Percentiles rank a stretch among this genome's conserved stretches.
These are phyloP conservation scores for Panthera tigris DNA, from an alignment of 2,113 vertebrate species.

Conservation along the genomic window DNA sequence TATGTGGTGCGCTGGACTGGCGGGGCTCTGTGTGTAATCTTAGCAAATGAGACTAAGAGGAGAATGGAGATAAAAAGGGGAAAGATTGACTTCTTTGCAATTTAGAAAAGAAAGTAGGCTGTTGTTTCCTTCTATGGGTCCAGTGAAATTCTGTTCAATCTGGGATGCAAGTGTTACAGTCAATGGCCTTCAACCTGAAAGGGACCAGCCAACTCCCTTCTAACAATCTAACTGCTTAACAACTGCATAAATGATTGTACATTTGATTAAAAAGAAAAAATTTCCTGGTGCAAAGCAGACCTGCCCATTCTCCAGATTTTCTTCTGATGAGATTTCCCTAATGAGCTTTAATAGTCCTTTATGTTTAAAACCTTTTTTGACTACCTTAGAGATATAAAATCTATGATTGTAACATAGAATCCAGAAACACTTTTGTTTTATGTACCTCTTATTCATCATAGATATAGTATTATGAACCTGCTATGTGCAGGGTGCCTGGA, in stretches of 20 bases:
- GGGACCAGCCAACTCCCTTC: not conserved
- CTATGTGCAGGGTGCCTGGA: no score
- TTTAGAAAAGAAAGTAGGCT: conserved; percentile 33
- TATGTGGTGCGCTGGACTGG: conserved; percentile 51
- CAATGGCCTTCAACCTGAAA: not conserved
- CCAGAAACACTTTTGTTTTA: not conserved
- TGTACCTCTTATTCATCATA: not conserved
- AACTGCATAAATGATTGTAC: not conserved
- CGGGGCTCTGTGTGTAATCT: conserved; percentile 46
- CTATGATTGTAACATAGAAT: not conserved
- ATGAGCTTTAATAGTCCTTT: not conserved
- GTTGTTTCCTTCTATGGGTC: not conserved
- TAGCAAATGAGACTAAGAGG: conserved; percentile 32
- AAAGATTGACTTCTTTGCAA: not conserved
- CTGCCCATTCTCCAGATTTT: conserved; percentile 26
- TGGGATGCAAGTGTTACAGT: not conserved
- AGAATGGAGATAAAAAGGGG: not conserved
- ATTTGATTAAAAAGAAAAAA: conserved; percentile 24
- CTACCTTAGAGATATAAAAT: not conserved
- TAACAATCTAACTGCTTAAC: not conserved
- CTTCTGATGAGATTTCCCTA: conserved; percentile 20
- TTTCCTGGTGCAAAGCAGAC: not conserved
- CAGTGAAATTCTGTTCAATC: not conserved
- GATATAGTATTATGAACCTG: not conserved
- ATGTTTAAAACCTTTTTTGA: not conserved